Evolutionary conservation across 2,888 invertebrate genomes (phyloP).

Genomic region (Agrochola lychnidis): DNA sequence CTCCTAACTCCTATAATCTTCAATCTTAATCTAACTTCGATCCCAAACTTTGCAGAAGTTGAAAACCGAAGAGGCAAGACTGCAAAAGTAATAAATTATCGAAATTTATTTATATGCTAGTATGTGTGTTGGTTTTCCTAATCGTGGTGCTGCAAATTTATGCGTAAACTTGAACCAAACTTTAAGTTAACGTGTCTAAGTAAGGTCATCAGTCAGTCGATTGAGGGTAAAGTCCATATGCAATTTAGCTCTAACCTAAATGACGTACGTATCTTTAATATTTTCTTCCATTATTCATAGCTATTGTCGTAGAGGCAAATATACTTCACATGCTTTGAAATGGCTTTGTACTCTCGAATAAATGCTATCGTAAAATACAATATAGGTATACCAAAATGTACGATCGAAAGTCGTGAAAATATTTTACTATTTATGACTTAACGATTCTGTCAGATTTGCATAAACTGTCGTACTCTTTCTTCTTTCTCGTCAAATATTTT

Average conservation of each 20-base stretch:
- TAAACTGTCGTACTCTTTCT: neutral
- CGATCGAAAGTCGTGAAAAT: neutral
- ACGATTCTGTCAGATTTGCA: neutral
- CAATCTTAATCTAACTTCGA: conserved; percentile 28
- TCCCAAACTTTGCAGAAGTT: conserved; percentile 29
- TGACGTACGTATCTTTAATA: conserved; percentile 2
- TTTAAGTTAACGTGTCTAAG: conserved; percentile 5
- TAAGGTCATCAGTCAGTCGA: conserved; percentile 24
- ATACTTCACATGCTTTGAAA: conserved; percentile 6
- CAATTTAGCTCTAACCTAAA: conserved; percentile 19
- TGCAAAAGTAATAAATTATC: conserved; percentile 30
- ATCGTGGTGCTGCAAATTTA: conserved; percentile 36
- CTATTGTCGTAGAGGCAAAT: neutral
- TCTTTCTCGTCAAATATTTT: neutral
- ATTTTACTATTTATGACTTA: neutral
- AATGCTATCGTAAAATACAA: conserved; percentile 5
- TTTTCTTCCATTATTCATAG: conserved; percentile 20
- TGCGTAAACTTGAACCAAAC: conserved; percentile 27
- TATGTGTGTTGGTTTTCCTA: conserved; percentile 27
- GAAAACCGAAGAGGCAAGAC: conserved; percentile 13
- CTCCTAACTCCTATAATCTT: conserved; percentile 40
- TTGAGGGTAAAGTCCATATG: conserved; percentile 30
- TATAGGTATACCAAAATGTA: neutral
- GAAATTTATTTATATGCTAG: conserved; percentile 30
- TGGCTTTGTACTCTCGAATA: neutral